A percentile compares a stretch with the other conserved stretches of the same genome.
phyloP scores from a whole-genome alignment of 2,888 invertebrate species.

The Octodonta nipae region DNA sequence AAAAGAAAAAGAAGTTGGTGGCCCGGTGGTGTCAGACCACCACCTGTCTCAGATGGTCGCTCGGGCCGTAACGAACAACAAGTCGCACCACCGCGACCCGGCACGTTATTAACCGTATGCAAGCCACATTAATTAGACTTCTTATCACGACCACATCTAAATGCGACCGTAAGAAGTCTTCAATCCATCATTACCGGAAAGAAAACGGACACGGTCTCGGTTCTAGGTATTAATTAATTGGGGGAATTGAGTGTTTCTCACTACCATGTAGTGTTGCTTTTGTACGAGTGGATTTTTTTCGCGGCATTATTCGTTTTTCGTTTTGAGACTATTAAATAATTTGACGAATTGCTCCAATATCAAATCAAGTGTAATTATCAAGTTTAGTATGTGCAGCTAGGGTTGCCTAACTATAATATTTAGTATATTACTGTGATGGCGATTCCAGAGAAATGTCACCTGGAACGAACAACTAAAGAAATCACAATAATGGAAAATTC shows the following conservation, averaged over 20 bases:
- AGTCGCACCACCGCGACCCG: constrained; percentile 13
- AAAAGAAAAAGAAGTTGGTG: constrained; percentile 2
- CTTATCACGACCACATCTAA: constrained; percentile 22
- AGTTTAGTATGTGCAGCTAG: too few relatives aligned
- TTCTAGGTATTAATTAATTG: constrained; percentile 2
- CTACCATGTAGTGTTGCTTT: too few relatives aligned
- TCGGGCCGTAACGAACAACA: constrained; percentile 19
- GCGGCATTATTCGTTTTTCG: too few relatives aligned
- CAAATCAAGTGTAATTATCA: too few relatives aligned
- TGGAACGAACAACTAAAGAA: too few relatives aligned
- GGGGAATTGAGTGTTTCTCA: constrained; percentile 1
- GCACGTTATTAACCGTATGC: constrained; percentile 19
- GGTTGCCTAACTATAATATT: too few relatives aligned
- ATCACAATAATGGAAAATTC: too few relatives aligned
- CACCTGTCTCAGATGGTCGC: constrained; percentile 18
- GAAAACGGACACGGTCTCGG: constrained; percentile 21
- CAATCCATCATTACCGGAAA: constrained; percentile 26
- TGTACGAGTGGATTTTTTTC: too few relatives aligned
- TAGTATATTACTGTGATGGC: too few relatives aligned
- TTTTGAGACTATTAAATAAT: too few relatives aligned
- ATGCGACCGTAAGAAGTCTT: constrained; percentile 19
- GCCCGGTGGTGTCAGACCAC: constrained; percentile 20
- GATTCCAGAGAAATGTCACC: too few relatives aligned
- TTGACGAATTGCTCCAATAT: too few relatives aligned
- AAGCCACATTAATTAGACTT: constrained; percentile 22